phyloP scores from a whole-genome alignment of 2,797 vertebrate genomes.

The Enteromius paludinosus region DNA sequence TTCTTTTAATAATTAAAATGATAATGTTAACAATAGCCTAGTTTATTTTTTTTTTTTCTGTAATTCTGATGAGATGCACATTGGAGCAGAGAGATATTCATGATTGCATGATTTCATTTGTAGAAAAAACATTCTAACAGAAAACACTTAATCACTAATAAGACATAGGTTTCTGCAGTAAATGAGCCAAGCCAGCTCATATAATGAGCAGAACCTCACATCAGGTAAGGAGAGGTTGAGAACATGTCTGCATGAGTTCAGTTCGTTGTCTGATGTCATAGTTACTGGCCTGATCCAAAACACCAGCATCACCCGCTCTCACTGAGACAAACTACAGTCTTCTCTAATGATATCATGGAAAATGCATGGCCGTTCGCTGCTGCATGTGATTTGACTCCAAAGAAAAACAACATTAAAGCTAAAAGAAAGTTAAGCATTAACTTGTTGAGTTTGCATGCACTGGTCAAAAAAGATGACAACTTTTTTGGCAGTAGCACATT shows the following conservation, averaged over 20 bases:
- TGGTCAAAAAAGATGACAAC: background rate
- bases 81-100: background rate
- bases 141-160: background rate
- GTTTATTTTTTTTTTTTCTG: conserved; percentile 64
- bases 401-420: background rate
- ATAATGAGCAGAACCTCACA: background rate
- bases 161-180: background rate
- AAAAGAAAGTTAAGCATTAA: background rate
- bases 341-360: conserved; percentile 68
- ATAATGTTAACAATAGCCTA: conserved; percentile 67
- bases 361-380: conserved; percentile 25
- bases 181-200: too few species aligned
- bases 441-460: background rate
- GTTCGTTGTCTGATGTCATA: conserved; percentile 71
- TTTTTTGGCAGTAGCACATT: background rate
- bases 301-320: conserved; percentile 64
- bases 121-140: background rate
- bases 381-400: background rate
- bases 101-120: background rate
- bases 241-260: conserved; percentile 60
- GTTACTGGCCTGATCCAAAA: conserved; percentile 59
- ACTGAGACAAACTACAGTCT: conserved; percentile 58
- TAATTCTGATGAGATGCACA: conserved; percentile 1
- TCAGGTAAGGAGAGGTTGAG: conserved; percentile 43
- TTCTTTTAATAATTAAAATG: conserved; percentile 81